phyloP scores from a whole-genome alignment of 2,888 invertebrate genomes.

The Cistogaster globosa region DNA sequence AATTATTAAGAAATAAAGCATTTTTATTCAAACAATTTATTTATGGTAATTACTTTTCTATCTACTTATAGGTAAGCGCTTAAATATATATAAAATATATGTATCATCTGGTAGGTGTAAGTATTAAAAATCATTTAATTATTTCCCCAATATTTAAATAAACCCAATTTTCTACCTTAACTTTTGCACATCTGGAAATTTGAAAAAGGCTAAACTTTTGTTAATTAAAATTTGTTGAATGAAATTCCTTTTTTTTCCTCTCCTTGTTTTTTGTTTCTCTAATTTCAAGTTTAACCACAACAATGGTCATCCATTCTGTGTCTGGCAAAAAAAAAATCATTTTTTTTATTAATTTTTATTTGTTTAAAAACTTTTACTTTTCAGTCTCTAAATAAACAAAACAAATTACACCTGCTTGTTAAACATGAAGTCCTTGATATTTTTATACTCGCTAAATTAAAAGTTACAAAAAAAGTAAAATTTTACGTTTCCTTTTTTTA shows the following conservation, averaged over 20 bases:
- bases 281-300: constrained; percentile 58
- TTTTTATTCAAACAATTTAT: background rate
- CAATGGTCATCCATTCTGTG: constrained; percentile 32
- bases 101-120: background rate
- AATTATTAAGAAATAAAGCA: no score
- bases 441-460: constrained; percentile 50
- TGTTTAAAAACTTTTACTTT: constrained; percentile 59
- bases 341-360: constrained; percentile 36
- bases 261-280: background rate
- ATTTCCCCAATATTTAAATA: background rate
- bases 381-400: constrained; percentile 58
- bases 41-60: background rate
- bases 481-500: constrained; percentile 27
- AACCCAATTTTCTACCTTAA: background rate
- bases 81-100: background rate
- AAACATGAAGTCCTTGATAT: constrained; percentile 58
- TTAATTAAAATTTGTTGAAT: constrained; percentile 51
- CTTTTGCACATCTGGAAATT: background rate
- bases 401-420: constrained; percentile 69
- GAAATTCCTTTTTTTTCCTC: background rate
- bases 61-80: constrained; percentile 45
- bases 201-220: constrained; percentile 43
- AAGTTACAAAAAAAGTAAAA: constrained; percentile 43
- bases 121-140: constrained; percentile 29
- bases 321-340: constrained; percentile 13